Evolutionary conservation across 2,888 invertebrate species (phyloP).

Genomic region (Erynnis tages): DNA sequence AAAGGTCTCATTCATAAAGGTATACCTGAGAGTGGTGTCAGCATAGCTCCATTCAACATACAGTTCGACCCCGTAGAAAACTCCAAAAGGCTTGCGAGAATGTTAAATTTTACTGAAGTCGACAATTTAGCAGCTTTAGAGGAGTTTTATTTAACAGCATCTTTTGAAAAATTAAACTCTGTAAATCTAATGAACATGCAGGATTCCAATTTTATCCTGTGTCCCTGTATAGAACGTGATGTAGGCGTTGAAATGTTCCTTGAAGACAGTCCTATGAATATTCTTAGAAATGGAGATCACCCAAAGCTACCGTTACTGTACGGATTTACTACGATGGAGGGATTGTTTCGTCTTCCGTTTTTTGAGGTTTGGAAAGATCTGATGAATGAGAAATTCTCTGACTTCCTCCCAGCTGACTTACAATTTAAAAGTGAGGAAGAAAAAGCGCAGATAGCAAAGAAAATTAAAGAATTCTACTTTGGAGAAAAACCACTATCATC

Average conservation of each 20-base stretch:
- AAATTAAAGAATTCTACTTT: background rate
- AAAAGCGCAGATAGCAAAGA: constrained; percentile 27
- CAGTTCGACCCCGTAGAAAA: background rate
- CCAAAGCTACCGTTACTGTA: background rate
- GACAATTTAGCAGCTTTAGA: constrained; percentile 41
- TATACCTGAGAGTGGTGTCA: constrained; percentile 47
- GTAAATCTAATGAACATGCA: background rate
- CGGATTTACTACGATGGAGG: constrained; percentile 30
- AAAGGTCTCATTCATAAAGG: constrained; percentile 52
- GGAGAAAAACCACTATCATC: background rate
- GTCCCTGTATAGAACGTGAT: background rate
- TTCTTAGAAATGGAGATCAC: constrained; percentile 35
- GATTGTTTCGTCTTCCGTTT: constrained; percentile 35
- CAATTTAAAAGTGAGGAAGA: constrained; percentile 31
- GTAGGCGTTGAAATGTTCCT: constrained; percentile 38
- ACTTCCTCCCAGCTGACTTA: constrained; percentile 52
- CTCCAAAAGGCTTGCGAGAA: constrained; percentile 39
- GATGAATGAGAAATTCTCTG: constrained; percentile 53
- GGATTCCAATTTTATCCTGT: background rate
- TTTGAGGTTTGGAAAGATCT: constrained; percentile 41
- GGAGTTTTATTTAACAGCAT: constrained; percentile 46
- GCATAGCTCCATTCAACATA: constrained; percentile 37
- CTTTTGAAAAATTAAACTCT: constrained; percentile 40
- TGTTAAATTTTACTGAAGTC: constrained; percentile 41
- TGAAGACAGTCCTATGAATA: constrained; percentile 42